phyloP scores from a whole-genome alignment of 2,113 vertebrate genomes.

The Leuciscus idus region DNA sequence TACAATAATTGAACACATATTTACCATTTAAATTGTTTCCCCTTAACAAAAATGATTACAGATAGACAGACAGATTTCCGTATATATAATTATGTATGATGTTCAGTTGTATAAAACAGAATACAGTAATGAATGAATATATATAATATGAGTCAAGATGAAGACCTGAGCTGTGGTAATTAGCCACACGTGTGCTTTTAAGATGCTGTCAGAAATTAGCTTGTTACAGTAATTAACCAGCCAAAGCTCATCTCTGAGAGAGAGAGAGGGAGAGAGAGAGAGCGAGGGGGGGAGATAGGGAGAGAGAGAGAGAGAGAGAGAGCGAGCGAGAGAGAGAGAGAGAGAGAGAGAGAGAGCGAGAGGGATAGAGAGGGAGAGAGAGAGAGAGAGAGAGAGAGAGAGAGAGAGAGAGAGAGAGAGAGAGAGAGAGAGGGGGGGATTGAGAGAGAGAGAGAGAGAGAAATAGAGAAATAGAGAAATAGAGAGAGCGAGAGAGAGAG shows the following conservation, averaged over 20 bases:
- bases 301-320: not conserved
- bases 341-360: not conserved
- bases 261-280: not conserved
- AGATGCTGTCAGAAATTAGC: constrained; percentile 33
- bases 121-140: not conserved
- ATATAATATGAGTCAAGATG: not conserved
- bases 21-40: not conserved
- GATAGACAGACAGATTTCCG: no score
- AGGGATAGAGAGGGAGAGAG: not conserved
- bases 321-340: no score
- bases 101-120: not conserved
- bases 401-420: no score
- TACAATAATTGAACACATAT: not conserved
- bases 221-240: constrained; percentile 46
- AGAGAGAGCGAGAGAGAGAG: no score
- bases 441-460: not conserved
- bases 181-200: constrained; percentile 25
- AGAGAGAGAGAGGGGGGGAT: no score
- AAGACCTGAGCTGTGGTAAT: constrained; percentile 30
- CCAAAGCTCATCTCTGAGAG: not conserved
- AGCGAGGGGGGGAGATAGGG: no score
- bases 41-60: not conserved
- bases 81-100: not conserved
- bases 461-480: no score
- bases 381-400: not conserved